A percentile compares a stretch with the other conserved stretches of the same genome.
phyloP scores from a whole-genome alignment of 1,140 invertebrate species.

The Lepidotrigona ventralis region DNA sequence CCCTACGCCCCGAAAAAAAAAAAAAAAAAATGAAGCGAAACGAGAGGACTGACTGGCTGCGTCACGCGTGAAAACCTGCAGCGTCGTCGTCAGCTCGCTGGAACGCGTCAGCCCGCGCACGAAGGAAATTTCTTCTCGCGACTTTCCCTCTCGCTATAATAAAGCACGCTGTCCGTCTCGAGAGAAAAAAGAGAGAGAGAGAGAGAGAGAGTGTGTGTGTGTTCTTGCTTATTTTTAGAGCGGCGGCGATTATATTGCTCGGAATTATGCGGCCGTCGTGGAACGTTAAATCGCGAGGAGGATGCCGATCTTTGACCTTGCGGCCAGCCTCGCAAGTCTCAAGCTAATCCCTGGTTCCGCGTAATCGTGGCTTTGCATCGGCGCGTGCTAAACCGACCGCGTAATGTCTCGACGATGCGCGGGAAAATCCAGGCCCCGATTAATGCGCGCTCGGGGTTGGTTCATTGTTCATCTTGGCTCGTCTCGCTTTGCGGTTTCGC shows the following conservation, averaged over 20 bases:
- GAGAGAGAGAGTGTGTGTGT: not conserved
- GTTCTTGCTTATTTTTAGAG: conserved; percentile 24
- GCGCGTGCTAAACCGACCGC: not conserved
- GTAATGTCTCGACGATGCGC: not conserved
- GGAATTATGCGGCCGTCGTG: conserved; percentile 36
- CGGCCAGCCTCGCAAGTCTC: conserved; percentile 7
- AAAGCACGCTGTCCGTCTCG: not conserved
- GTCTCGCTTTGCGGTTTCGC: not conserved
- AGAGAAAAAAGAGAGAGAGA: not conserved
- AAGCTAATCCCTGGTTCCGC: conserved; percentile 14
- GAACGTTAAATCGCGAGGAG: conserved; percentile 29
- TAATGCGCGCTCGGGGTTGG: not conserved
- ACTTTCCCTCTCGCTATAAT: conserved; percentile 1
- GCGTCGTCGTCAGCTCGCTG: conserved; percentile 51
- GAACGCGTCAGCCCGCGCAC: conserved; percentile 42
- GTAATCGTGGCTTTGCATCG: conserved; percentile 31
- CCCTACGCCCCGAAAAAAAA: too few species aligned
- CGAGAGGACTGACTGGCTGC: conserved; percentile 41
- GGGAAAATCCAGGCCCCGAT: not conserved
- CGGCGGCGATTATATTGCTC: conserved; percentile 21
- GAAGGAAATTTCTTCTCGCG: conserved; percentile 54
- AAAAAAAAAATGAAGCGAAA: not conserved
- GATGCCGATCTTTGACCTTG: conserved; percentile 38
- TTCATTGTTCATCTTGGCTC: not conserved
- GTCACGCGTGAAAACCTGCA: conserved; percentile 64